These are phyloP conservation scores for Lota lota DNA, from an alignment of 2,113 vertebrate species.

Conservation along the genomic window DNA sequence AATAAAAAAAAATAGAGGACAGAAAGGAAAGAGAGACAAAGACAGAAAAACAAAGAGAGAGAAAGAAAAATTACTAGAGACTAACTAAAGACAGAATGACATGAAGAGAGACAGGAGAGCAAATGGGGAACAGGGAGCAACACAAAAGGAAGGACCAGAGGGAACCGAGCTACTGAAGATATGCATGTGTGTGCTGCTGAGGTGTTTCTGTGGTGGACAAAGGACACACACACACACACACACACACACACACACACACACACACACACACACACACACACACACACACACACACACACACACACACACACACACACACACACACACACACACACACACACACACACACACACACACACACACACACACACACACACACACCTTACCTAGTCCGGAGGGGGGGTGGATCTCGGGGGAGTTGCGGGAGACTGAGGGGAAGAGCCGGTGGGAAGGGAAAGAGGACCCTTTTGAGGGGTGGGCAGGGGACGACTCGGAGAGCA, in stretches of 20 bases:
- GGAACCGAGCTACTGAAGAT: conserved; percentile 29
- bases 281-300: conserved; percentile 14
- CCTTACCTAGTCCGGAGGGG: conserved; percentile 82
- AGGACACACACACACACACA: not conserved
- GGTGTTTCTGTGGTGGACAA: conserved; percentile 18
- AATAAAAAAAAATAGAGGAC: too few relatives aligned
- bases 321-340: not conserved
- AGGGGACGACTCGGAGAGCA: conserved; percentile 88
- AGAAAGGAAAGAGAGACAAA: too few relatives aligned
- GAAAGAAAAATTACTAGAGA: not conserved
- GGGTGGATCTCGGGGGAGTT: conserved; percentile 91
- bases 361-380: conserved; percentile 15
- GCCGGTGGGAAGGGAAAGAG: conserved; percentile 78
- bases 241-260: not conserved
- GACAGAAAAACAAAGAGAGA: too few relatives aligned
- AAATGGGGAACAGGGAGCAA: not conserved
- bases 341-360: not conserved
- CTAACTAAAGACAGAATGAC: not conserved
- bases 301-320: not conserved
- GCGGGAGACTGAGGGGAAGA: conserved; percentile 86
- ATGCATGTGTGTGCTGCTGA: conserved; percentile 13
- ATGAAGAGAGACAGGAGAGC: conserved; percentile 7
- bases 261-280: not conserved
- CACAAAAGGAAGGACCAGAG: conserved; percentile 8
- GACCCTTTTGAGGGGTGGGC: conserved; percentile 70